phyloP scores from a whole-genome alignment of 2,113 vertebrate species.

The Abramis brama region DNA sequence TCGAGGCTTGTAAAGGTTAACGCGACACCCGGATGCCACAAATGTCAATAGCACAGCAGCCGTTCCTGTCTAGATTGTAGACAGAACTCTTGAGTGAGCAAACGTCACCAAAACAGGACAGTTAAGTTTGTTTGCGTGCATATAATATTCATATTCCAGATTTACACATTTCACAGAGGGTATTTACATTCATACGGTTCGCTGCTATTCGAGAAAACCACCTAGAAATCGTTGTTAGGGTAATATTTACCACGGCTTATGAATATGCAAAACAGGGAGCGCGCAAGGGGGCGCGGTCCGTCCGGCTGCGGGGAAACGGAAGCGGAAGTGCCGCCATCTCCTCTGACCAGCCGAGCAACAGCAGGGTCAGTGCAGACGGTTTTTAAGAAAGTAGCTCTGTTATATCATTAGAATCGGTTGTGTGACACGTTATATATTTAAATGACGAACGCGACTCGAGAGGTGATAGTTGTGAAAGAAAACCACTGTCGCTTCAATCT shows the following conservation, averaged over 20 bases:
- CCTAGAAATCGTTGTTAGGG: not conserved
- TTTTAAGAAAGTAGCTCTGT: slow-evolving; percentile 50
- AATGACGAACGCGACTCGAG: slow-evolving; percentile 24
- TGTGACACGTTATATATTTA: slow-evolving; percentile 13
- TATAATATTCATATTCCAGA: not conserved
- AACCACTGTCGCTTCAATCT: slow-evolving; percentile 44
- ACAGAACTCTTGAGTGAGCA: too few species aligned
- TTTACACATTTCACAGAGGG: not conserved
- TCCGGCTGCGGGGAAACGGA: slow-evolving; percentile 70
- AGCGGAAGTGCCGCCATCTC: slow-evolving; percentile 84
- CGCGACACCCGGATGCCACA: not conserved
- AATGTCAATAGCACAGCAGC: not conserved
- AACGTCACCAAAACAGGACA: not conserved
- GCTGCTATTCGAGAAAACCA: too few species aligned
- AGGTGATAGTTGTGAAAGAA: slow-evolving; percentile 22
- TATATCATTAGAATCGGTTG: not conserved
- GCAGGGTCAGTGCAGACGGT: slow-evolving; percentile 76
- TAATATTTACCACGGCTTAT: slow-evolving; percentile 17
- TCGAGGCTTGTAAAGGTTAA: slow-evolving; percentile 19
- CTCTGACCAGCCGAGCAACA: slow-evolving; percentile 72
- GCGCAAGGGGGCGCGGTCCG: slow-evolving; percentile 73
- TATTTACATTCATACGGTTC: not conserved
- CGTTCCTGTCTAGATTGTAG: not conserved
- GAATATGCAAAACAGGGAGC: slow-evolving; percentile 43
- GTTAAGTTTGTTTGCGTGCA: not conserved